Percentiles rank a stretch among this genome's conserved stretches.
phyloP scores from a whole-genome alignment of 2,113 vertebrate genomes.

The Coregonus clupeaformis region DNA sequence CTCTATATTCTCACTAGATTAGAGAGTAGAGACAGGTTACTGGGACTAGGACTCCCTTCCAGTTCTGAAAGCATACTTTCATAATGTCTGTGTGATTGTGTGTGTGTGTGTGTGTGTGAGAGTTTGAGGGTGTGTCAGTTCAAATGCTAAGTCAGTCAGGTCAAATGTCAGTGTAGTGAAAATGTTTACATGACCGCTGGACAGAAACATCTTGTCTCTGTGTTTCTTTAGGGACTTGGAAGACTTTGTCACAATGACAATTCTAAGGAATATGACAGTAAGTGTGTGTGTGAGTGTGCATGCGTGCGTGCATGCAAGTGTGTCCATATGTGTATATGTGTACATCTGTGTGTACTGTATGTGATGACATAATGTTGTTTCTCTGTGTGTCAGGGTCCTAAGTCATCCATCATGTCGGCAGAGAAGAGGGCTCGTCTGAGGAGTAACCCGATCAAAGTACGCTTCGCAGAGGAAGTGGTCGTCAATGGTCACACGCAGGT shows the following conservation, averaged over 20 bases:
- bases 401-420: constrained; percentile 93
- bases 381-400: constrained; percentile 84
- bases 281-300: constrained; percentile 50
- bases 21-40: too few relatives aligned
- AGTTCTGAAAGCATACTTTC: too few relatives aligned
- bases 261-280: constrained; percentile 84
- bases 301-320: too few relatives aligned
- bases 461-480: constrained; percentile 94
- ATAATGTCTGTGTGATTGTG: too few relatives aligned
- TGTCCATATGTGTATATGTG: too few relatives aligned
- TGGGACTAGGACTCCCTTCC: too few relatives aligned
- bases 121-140: constrained; percentile 8
- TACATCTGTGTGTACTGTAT: too few relatives aligned
- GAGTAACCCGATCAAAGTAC: constrained; percentile 94
- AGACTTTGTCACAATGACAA: constrained; percentile 81
- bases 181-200: constrained; percentile 49
- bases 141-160: too few relatives aligned
- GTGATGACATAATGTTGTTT: not conserved
- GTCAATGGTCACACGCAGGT: constrained; percentile 95
- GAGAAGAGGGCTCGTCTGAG: constrained; percentile 95
- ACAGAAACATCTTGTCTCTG: constrained; percentile 44
- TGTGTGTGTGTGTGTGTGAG: too few relatives aligned
- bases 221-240: constrained; percentile 78
- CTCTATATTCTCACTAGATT: too few relatives aligned
- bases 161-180: constrained; percentile 29